These are phyloP conservation scores for Drosophila kuntzei DNA, from an alignment of 2,888 invertebrate genomes.

Conservation along the genomic window DNA sequence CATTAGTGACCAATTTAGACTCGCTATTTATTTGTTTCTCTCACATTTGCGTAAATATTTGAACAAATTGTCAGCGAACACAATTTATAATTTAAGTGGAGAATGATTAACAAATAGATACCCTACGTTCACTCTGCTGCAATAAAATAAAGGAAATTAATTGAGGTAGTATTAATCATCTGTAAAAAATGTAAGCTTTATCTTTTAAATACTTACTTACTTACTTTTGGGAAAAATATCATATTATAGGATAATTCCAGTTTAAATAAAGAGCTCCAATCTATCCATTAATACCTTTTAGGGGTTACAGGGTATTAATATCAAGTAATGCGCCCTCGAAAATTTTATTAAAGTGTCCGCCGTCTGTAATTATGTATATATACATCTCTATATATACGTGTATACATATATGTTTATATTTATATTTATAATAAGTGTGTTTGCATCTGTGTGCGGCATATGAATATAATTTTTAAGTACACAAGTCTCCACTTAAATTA, in stretches of 20 bases:
- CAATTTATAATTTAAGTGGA: neutral
- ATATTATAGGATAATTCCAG: neutral
- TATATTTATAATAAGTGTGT: constrained; percentile 9
- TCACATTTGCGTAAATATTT: constrained; percentile 62
- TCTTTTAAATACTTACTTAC: no score
- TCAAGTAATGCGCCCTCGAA: constrained; percentile 43
- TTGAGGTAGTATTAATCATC: no score
- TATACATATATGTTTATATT: constrained; percentile 4
- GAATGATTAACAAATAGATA: neutral
- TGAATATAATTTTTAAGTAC: constrained; percentile 46
- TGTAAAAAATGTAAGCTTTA: no score
- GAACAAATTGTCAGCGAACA: constrained; percentile 38
- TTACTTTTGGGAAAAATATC: neutral
- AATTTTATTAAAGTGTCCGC: constrained; percentile 40
- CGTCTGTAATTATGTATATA: constrained; percentile 18
- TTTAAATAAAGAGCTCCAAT: neutral
- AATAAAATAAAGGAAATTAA: neutral
- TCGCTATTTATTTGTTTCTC: constrained; percentile 44
- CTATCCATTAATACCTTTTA: neutral
- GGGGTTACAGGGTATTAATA: constrained; percentile 15
- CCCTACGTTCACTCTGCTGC: neutral
- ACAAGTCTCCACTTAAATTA: constrained; percentile 39
- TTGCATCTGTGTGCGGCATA: constrained; percentile 1
- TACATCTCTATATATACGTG: constrained; percentile 6
- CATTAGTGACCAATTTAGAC: constrained; percentile 21